Conservation (phyloP, 2,113 vertebrate genomes). For the Pelodiscus sinensis region DNA sequence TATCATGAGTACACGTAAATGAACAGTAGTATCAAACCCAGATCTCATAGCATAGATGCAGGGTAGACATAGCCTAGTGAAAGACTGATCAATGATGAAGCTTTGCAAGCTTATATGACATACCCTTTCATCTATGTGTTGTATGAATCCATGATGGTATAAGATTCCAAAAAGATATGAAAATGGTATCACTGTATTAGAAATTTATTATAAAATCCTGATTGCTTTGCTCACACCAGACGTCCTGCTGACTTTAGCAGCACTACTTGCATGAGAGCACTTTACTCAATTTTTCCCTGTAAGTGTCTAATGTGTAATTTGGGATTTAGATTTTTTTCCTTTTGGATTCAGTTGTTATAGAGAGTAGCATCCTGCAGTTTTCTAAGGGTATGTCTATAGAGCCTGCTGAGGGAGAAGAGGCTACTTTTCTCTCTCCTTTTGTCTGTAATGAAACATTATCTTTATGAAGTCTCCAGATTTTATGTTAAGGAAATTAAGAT, state of each 20-base stretch:
- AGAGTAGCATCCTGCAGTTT: accelerated
- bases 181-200: not conserved
- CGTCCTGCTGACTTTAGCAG: not conserved
- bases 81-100: not conserved
- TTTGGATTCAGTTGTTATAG: not conserved
- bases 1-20: not conserved
- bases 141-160: not conserved
- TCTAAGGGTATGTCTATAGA: not conserved
- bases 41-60: not conserved
- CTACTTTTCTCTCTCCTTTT: not conserved
- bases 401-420: not conserved
- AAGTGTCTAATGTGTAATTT: not conserved
- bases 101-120: not conserved
- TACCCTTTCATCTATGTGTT: not conserved
- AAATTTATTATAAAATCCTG: not conserved
- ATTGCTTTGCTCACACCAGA: not conserved
- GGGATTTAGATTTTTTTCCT: not conserved
- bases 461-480: not conserved
- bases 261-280: not conserved
- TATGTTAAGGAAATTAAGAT: slow-evolving; percentile 27
- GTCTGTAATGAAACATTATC: slow-evolving; percentile 14
- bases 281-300: not conserved
- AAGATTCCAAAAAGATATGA: not conserved
- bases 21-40: not conserved
- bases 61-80: not conserved